Evolutionary conservation across 2,797 vertebrate genomes (phyloP), one percentile per base, ranked within the genome.

Genomic region (Micrastur ruficollis): DNA sequence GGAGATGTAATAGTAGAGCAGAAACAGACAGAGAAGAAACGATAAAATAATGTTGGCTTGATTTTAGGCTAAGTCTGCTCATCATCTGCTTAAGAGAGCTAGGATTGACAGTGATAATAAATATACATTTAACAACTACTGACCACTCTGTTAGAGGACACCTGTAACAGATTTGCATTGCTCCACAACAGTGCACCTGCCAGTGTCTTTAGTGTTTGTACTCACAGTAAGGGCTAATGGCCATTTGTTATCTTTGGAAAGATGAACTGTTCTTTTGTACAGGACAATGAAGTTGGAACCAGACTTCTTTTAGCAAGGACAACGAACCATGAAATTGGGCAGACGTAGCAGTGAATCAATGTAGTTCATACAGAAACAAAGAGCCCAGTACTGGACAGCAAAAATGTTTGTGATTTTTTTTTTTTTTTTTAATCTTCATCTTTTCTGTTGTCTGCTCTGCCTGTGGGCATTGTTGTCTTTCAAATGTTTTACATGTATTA

Each of bases 291-390:
- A 93, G 63, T 76, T 80, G 67, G 79, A 95, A 94, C 38, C 9
- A 47, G 61, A 46, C 79, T 86, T 89, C 70, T 78, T 92, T 92
- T 72, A 92, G 85, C 58, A 88, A 85, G 66, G 65, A 94, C 74
- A 90, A 76, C 78, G 82, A 96, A 89, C 76, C 94, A 94, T 93
- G 92, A 96, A 96, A 97, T 85, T 96, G 75, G 74, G 71, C 78
- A 89, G 40, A 85, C 36, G 61, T 36, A 87, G 52, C 71, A 90
- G 67, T 93, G 90, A 81, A 86, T 89, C 83, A 81, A 0, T 82
- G 59, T 38, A 85, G 27, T 73, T 90, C 63, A 79, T 56, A 86
- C 4, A 59, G 82, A 86, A 95, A 86, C 18, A 61, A 29, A 91
- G 46, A 65, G 32, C 32, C 47, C 53, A 25, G 53, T 66, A 63